A percentile compares a stretch with the other conserved stretches of the same genome.
phyloP scores from a whole-genome alignment of 2,888 invertebrate species.

The Drosophila greeni region DNA sequence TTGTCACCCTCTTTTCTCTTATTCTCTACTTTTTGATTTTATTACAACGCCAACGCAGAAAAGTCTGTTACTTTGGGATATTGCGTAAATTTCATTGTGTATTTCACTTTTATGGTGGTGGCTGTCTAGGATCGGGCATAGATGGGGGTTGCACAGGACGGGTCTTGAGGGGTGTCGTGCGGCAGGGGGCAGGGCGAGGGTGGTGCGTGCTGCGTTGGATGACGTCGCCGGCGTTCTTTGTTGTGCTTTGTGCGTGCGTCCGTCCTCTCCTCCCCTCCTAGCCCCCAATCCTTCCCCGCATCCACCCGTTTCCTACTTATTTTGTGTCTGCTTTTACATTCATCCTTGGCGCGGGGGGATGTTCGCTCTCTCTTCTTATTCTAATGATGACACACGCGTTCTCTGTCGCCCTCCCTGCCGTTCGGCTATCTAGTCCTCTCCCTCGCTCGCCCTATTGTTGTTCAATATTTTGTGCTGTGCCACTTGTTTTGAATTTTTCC shows the following conservation, averaged over 20 bases:
- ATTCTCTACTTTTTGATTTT: conserved; percentile 58
- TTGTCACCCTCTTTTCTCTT: conserved; percentile 65
- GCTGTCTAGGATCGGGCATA: conserved; percentile 36
- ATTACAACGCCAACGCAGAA: conserved; percentile 64
- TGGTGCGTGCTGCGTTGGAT: conserved; percentile 41
- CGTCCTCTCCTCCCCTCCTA: conserved; percentile 9
- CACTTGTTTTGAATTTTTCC: conserved; percentile 68
- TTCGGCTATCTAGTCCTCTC: conserved; percentile 6
- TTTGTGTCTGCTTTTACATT: conserved; percentile 42
- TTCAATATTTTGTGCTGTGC: conserved; percentile 69
- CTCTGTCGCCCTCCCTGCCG: conserved; percentile 20
- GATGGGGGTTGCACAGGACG: conserved; percentile 20
- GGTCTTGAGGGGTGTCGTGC: conserved; percentile 8
- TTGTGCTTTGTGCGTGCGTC: conserved; percentile 56
- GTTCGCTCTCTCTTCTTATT: conserved; percentile 57
- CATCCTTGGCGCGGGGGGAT: conserved; percentile 57
- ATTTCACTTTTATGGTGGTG: conserved; percentile 70
- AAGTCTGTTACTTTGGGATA: conserved; percentile 63
- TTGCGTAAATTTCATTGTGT: conserved; percentile 74
- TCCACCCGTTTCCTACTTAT: conserved; percentile 16
- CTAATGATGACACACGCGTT: conserved; percentile 72
- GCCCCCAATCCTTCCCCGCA: conserved; percentile 9
- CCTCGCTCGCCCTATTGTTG: conserved; percentile 48
- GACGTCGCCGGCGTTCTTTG: conserved; percentile 50
- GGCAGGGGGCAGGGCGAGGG: conserved; percentile 12